Percentiles rank a stretch among this genome's conserved stretches.
These are phyloP conservation scores for Drosophila vallismaia DNA, from an alignment of 2,888 invertebrate species.

Conservation along the genomic window DNA sequence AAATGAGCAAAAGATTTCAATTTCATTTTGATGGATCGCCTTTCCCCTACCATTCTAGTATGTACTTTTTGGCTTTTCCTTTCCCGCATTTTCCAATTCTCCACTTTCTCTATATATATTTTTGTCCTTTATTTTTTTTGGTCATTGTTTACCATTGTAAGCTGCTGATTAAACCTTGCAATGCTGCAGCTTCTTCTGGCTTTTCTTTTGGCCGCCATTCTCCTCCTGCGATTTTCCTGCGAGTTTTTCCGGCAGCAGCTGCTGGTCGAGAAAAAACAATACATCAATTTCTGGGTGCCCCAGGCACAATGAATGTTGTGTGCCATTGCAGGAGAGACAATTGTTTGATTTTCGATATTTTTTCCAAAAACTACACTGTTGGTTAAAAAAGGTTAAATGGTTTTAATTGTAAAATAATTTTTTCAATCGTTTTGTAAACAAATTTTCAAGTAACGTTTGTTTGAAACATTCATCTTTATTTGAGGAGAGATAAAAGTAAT, in stretches of 20 bases:
- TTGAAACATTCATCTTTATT: no score
- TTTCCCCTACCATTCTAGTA: slow-evolving; percentile 34
- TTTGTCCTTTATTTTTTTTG: neutral
- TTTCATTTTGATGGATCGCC: slow-evolving; percentile 79
- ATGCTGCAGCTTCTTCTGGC: slow-evolving; percentile 38
- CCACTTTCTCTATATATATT: neutral
- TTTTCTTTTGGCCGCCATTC: slow-evolving; percentile 3
- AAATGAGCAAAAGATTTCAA: slow-evolving; percentile 81
- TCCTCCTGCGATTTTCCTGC: slow-evolving; percentile 11
- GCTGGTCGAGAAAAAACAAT: slow-evolving; percentile 29
- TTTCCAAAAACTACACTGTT: slow-evolving; percentile 31
- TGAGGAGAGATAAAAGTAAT: no score
- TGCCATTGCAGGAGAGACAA: slow-evolving; percentile 72
- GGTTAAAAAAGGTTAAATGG: neutral
- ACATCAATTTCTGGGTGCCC: slow-evolving; percentile 63
- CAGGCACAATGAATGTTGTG: slow-evolving; percentile 59
- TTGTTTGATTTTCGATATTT: slow-evolving; percentile 78
- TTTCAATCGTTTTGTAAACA: no score
- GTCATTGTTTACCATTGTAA: slow-evolving; percentile 74
- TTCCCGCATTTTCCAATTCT: neutral
- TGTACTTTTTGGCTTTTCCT: slow-evolving; percentile 59
- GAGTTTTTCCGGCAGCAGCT: slow-evolving; percentile 25
- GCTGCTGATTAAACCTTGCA: slow-evolving; percentile 77
- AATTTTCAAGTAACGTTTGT: no score
- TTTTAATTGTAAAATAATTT: neutral